Evolutionary conservation across 1,140 invertebrate genomes (phyloP).

Genomic region (Adelges cooleyi): DNA sequence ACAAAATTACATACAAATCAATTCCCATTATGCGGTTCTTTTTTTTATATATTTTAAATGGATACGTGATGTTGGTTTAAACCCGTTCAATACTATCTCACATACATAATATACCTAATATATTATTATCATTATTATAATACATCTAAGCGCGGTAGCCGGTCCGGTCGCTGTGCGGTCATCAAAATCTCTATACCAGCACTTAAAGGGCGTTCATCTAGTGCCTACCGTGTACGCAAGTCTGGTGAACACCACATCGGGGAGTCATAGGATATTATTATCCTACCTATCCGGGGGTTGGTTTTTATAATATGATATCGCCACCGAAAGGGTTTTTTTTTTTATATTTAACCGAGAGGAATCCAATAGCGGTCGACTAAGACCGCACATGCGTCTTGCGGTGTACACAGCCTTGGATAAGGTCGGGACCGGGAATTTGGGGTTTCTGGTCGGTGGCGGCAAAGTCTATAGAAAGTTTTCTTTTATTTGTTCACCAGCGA

Average conservation of each 20-base stretch:
- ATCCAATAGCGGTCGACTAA: background rate
- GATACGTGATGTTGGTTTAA: constrained; percentile 21
- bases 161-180: too few species aligned
- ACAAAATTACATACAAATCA: background rate
- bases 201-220: constrained; percentile 16
- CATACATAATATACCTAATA: too few species aligned
- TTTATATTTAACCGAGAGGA: too few species aligned
- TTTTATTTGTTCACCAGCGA: constrained; percentile 15
- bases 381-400: background rate
- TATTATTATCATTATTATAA: too few species aligned
- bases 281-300: background rate
- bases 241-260: background rate
- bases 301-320: background rate
- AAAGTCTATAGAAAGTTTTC: constrained; percentile 3
- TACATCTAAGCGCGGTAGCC: too few species aligned
- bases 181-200: background rate
- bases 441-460: constrained; percentile 7
- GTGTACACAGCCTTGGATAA: too few species aligned
- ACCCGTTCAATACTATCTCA: too few species aligned
- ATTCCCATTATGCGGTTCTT: constrained; percentile 7
- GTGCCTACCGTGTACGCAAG: too few species aligned
- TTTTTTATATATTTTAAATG: background rate
- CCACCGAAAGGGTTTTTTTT: constrained; percentile 1
- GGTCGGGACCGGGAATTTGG: constrained; percentile 9
- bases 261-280: background rate